Base-by-base conservation (phyloP, 2,797 vertebrate genomes). In the Garrulus glandarius region DNA sequence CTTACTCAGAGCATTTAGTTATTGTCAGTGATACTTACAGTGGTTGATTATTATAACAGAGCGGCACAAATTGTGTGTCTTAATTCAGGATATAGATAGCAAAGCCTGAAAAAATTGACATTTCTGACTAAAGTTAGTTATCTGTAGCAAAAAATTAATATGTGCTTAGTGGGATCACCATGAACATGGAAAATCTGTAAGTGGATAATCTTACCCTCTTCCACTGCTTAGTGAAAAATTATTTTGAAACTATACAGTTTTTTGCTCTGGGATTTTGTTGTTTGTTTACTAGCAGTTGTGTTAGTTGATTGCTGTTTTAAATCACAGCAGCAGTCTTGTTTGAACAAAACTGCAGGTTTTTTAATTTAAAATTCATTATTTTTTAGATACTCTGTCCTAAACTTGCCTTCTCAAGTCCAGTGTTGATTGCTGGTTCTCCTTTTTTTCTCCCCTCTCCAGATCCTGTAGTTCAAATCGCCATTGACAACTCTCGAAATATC, bases 401-500 rank as follows among this genome's bases (percentile, higher is more conserved):
- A 87, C 7, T 80, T 47, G 4, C 32, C 68, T 84, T 82, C 19
- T 9, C 4, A 68, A 65, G 37, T 81, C 21, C 14, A 36, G 1
- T 89, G 19, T 72, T 95, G n/a, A 60, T 93, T 75, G 4, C 63
- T 86, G 18, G 26, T 90, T 74, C 23, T 81, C 26, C 13, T 24
- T 47, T 50, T 83, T 61, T 29, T 1, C 4, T 10, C 6, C 1
- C 0, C 5, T 18, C 5, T 46, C 91, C 69, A 99, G 99, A 99
- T 97, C 99, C 99, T 32, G 97, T 99, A 80, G 98, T 99, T 96
- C 99, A 99, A 98, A 99, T 99, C 17, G 99, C 99, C 57, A 93
- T 99, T 44, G 99, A 99, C 97, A 99, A 99, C 96, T 99, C 99
- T 26, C 97, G 99, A 89, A 99, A 99, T 95, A 98, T 98, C 63